These are phyloP conservation scores for Lepus timidus DNA, from an alignment of 2,113 vertebrate genomes.

Conservation along the genomic window DNA sequence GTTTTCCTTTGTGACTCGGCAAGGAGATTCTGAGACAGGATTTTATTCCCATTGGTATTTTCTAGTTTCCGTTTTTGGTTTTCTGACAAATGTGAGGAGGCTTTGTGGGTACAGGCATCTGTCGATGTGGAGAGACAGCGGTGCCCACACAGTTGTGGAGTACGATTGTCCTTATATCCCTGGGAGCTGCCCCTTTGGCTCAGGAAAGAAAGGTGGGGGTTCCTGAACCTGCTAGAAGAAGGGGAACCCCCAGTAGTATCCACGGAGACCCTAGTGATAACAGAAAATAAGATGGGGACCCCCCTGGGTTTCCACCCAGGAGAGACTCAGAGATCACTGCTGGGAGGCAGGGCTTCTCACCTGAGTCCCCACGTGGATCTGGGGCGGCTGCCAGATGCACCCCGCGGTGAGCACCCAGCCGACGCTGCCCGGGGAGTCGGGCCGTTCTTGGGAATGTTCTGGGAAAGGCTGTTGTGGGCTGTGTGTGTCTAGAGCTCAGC, in stretches of 20 bases:
- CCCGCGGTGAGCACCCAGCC: neutral
- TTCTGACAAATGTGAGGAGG: neutral
- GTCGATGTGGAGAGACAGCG: neutral
- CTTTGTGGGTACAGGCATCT: neutral
- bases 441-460: neutral
- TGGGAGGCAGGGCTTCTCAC: neutral
- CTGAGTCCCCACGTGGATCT: neutral
- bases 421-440: neutral
- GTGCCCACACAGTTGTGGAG: accelerated
- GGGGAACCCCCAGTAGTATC: accelerated
- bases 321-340: neutral
- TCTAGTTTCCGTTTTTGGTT: neutral
- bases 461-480: neutral
- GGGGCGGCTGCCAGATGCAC: neutral
- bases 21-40: neutral
- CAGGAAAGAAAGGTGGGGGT: neutral
- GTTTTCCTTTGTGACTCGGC: neutral
- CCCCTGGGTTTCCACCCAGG: neutral
- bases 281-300: neutral
- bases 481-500: neutral
- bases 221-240: neutral
- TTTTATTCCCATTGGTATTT: neutral
- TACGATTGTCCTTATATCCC: accelerated
- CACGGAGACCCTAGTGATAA: accelerated
- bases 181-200: accelerated